Conservation (phyloP, 2,797 vertebrate genomes). For the Chromis chromis region DNA sequence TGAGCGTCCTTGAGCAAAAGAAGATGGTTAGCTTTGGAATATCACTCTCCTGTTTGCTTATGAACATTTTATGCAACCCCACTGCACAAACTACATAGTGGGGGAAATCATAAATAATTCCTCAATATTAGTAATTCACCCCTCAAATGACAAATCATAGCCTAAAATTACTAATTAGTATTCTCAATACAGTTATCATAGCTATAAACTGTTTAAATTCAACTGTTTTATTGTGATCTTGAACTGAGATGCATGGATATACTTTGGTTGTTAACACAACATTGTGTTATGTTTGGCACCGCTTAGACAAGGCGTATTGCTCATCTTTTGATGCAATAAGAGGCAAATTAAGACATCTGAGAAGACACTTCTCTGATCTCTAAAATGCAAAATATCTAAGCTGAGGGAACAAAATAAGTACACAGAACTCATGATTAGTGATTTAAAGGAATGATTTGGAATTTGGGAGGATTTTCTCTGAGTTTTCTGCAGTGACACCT, state of each 20-base stretch:
- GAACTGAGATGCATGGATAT: neutral
- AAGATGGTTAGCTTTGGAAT: neutral
- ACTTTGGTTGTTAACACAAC: constrained; percentile 9
- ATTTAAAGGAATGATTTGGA: neutral
- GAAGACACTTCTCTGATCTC: neutral
- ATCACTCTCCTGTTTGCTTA: too few relatives aligned
- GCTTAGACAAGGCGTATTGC: neutral
- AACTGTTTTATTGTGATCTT: neutral
- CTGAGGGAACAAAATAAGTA: neutral
- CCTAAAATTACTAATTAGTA: constrained; percentile 10
- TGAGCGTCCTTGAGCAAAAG: neutral
- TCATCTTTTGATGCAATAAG: neutral
- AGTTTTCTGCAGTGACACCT: neutral
- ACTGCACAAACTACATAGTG: neutral
- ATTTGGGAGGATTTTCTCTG: neutral
- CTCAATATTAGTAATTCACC: constrained; percentile 13
- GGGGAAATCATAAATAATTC: neutral
- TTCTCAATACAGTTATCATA: neutral
- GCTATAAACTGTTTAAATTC: neutral
- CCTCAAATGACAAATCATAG: constrained; percentile 6
- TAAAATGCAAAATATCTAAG: neutral
- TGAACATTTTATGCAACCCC: too few relatives aligned
- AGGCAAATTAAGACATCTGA: constrained; percentile 6
- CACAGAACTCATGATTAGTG: neutral
- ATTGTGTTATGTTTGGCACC: neutral